Base-by-base conservation (phyloP, 1,140 invertebrate genomes). In the Bathynomus jamesi region DNA sequence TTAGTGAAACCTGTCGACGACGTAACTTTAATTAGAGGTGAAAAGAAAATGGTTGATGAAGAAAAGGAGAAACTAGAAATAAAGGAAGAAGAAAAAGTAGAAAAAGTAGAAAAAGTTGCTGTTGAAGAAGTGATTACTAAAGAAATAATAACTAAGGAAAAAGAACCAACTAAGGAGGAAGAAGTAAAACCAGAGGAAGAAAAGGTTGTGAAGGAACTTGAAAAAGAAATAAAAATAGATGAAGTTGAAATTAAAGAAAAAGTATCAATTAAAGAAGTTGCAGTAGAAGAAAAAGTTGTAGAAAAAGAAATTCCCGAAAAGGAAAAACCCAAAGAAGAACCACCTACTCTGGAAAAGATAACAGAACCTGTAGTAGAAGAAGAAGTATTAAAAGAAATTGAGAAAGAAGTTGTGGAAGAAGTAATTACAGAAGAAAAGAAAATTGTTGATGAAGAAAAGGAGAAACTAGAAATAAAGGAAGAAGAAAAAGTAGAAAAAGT, bases 31-130 rank as follows among this genome's bases (percentile, higher is more conserved):
- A n/a, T n/a, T n/a, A n/a, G n/a, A n/a, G n/a, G n/a, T n/a, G n/a
- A n/a, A n/a, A n/a, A n/a, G n/a, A n/a, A 10, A 32, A 28, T 10
- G 3, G 65, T 31, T 24, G 11, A 25, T 25, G 65, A 24, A 32
- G n/a, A 32, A 46, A 32, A n/a, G 24, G 27, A 31, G 28, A 8
- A 46, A n/a, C 65, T 10, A 4, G 28, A 27, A 10, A 8, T 66
- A 5, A 46, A 66, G 27, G 65, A 66, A 66, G 65, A 66, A n/a
- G 65, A 67, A 32, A 28, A 25, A 29, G 25, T 27, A 4, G 53
- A 30, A 31, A 29, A 67, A 25, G 31, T 29, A 67, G 65, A 32
- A 10, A 29, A 32, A 10, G 28, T 13, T 13, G 28, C 28, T 7
- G 3, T 28, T 65, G 40, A 28, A 5, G 27, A 67, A 24, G 24